A percentile compares a stretch with the other conserved stretches of the same genome.
These are phyloP conservation scores for Forbesichthys papilliferus DNA, from an alignment of 2,113 vertebrate genomes.

Conservation along the genomic window DNA sequence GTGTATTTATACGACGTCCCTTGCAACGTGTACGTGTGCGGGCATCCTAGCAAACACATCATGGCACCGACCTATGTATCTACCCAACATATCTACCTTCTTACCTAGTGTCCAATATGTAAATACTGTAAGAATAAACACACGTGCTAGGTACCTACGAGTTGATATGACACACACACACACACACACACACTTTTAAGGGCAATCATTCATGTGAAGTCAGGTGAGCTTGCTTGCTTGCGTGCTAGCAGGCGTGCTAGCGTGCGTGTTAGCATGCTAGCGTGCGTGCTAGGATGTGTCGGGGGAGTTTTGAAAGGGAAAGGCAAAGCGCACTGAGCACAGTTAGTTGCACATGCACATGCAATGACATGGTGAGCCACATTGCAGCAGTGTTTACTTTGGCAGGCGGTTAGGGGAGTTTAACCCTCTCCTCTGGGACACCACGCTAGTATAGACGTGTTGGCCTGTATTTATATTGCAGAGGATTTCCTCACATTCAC, in stretches of 20 bases:
- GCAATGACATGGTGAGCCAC: slow-evolving; percentile 32
- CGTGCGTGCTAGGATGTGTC: no score
- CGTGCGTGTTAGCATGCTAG: no score
- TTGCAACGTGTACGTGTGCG: no score
- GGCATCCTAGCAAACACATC: slow-evolving; percentile 35
- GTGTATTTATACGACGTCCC: slow-evolving; percentile 53
- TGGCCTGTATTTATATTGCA: no score
- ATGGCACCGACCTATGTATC: slow-evolving; percentile 23
- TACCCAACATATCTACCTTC: slow-evolving; percentile 58
- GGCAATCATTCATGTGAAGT: no score
- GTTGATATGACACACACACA: no score
- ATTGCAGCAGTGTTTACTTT: slow-evolving; percentile 43
- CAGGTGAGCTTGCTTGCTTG: no score
- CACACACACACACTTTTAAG: no score
- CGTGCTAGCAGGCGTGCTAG: no score
- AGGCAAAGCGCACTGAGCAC: background rate
- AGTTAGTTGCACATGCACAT: background rate
- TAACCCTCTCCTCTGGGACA: background rate
- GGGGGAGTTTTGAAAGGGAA: slow-evolving; percentile 30
- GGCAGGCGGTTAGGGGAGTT: slow-evolving; percentile 29
- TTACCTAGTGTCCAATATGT: slow-evolving; percentile 83
- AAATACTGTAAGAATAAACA: slow-evolving; percentile 76
- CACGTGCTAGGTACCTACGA: no score
- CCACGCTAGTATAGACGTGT: no score
- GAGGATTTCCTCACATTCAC: no score